Percentiles rank a stretch among this genome's conserved stretches.
Evolutionary conservation across 2,888 invertebrate genomes (phyloP).

Genomic region (Cerastis leucographa): DNA sequence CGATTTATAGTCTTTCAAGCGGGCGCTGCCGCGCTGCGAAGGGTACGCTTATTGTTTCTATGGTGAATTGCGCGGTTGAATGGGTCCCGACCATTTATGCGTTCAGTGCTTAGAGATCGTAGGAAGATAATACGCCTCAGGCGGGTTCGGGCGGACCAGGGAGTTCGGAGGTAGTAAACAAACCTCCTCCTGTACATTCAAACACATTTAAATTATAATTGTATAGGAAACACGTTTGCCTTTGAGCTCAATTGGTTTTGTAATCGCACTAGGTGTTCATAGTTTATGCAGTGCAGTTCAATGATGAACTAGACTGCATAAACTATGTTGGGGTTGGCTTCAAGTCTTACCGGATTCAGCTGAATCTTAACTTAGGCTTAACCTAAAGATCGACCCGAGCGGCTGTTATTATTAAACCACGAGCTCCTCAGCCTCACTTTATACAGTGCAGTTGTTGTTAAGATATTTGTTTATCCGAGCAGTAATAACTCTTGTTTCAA

Average conservation of each 20-base stretch:
- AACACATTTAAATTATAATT: constrained; percentile 32
- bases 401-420: too few relatives aligned
- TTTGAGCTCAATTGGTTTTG: constrained; percentile 16
- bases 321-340: too few relatives aligned
- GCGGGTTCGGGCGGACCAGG: constrained; percentile 84
- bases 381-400: too few relatives aligned
- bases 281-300: constrained; percentile 20
- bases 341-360: too few relatives aligned
- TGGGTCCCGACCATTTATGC: constrained; percentile 85
- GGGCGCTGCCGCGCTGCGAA: constrained; percentile 83
- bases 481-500: constrained; percentile 15
- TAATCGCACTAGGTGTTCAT: constrained; percentile 1
- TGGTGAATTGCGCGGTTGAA: constrained; percentile 88
- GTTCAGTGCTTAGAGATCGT: constrained; percentile 85
- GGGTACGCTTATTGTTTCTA: constrained; percentile 89
- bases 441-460: constrained; percentile 23
- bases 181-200: constrained; percentile 81
- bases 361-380: too few relatives aligned
- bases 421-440: too few relatives aligned
- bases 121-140: constrained; percentile 85
- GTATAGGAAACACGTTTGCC: constrained; percentile 22
- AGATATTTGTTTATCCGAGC: constrained; percentile 18
- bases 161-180: constrained; percentile 82
- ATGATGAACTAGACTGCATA: too few relatives aligned
- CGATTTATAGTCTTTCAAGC: constrained; percentile 85